phyloP scores from a whole-genome alignment of 2,797 vertebrate genomes.

The Coluber constrictor region DNA sequence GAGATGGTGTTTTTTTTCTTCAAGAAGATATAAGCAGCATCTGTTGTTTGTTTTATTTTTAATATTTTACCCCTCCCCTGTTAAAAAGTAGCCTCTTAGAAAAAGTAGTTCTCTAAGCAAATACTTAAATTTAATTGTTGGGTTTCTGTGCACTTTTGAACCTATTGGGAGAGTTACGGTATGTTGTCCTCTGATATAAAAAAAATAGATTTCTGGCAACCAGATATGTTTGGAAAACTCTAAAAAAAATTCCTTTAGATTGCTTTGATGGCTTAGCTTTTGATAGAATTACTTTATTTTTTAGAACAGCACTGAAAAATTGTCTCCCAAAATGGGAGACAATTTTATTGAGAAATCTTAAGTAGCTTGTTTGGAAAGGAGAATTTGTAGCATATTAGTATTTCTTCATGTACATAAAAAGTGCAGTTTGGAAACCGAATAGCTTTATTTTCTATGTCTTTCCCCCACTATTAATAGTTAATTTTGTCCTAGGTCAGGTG shows the following conservation, averaged over 20 bases:
- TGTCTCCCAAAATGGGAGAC: neutral
- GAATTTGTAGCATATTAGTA: neutral
- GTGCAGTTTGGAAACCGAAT: neutral
- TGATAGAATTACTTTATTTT: neutral
- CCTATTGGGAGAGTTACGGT: neutral
- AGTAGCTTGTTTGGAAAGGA: neutral
- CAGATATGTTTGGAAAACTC: neutral
- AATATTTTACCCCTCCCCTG: neutral
- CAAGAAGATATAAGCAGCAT: neutral
- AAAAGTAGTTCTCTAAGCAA: neutral
- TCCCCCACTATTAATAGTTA: conserved; percentile 1
- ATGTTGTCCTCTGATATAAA: neutral
- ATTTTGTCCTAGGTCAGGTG: neutral
- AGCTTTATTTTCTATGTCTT: neutral
- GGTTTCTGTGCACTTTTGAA: neutral
- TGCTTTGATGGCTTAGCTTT: neutral
- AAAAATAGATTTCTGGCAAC: neutral
- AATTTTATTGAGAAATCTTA: neutral
- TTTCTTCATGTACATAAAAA: neutral
- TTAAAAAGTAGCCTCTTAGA: neutral
- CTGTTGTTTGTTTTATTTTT: neutral
- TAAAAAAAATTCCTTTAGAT: neutral
- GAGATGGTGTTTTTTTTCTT: neutral
- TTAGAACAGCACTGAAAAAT: neutral
- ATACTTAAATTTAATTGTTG: neutral